Base-by-base conservation (phyloP, 2,888 invertebrate species). In the Ctena decussata region DNA sequence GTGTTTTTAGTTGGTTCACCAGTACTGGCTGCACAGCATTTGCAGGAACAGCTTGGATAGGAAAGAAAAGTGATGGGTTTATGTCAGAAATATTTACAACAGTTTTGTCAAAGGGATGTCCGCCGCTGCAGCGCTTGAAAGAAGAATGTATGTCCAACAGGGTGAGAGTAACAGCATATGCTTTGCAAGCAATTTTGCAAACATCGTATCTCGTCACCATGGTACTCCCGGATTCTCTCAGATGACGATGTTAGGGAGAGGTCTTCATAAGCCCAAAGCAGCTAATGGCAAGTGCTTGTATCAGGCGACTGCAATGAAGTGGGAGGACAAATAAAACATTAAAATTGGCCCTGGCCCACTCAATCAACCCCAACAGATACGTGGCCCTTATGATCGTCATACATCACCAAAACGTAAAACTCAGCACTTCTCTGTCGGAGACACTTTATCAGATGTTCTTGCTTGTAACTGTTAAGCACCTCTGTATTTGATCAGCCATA, bases 401-500 rank as follows among this genome's bases (percentile, higher is more conserved):
- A 41, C 41, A 15, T 11, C 8, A 41, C 41, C 6, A 41, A 41
- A 6, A 41, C 41, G 15, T 41, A 41, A 11, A 15, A 27, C 0
- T 37, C 69, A 21, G 30, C n/a, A 30, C 32, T 46, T 0, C 71
- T 18, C 0, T 3, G 21, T 21, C 41, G 74, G 0, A 73, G 27
- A 49, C 53, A 80, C 30, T 73, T 77, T 0, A 35, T 5, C 8
- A 82, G 46, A 57, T 84, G 82, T 18, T 81, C 41, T 27, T 81
- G n/a, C 30, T 77, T 57, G 57, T 84, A 82, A 21, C 32, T n/a
- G 1, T 15, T 27, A 27, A 86, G 77, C 35, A 80, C 74, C 11
- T 84, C 32, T 27, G 77, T 57, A 39, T 80, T 80, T 18, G 80
- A 80, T 78, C n/a, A n/a, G n/a, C n/a, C n/a, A n/a, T n/a, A n/a